Evolutionary conservation across 2,797 vertebrate genomes (phyloP), one percentile per base, ranked within the genome.

Genomic region (Xyrichtys novacula): DNA sequence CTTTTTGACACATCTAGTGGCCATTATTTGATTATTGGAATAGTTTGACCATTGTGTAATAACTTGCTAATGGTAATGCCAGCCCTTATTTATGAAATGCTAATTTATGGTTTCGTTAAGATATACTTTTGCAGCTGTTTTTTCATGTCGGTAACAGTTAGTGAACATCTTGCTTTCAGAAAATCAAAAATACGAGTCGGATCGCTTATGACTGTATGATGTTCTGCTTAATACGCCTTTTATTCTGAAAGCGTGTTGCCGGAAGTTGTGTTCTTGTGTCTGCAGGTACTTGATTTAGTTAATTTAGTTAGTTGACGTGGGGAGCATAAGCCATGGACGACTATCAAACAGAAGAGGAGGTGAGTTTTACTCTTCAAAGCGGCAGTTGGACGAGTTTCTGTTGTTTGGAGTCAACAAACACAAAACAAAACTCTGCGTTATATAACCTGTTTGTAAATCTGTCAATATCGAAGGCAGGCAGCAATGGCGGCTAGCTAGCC

Each of bases 321-420:
- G 16, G 47, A 7, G 6, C 14, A 20, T 17, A 0, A 40, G 47
- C 44, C 25, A 94, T 94, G 94, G 91, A 92, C 25, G 85, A 90
- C 5, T 85, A 85, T 65, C 86, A 91, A 42, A 32, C 57, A 3
- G 88, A 84, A 14, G 91, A 93, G 9, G 92, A 94, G 87, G 94
- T 93, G 11, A 3, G 75, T 65, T 64, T 38, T 2, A 20, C 28
- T 2, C 3, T 5, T 43, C 0, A 25, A 22, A 46, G 1, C 10
- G 6, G 0, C 34, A 5, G 16, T 12, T 48, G n/a, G n/a, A n/a
- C n/a, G n/a, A n/a, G n/a, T 0, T 4, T 14, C 3, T 17, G 2
- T 40, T 5, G 44, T 50, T 32, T 23, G 25, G 5, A 14, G 22
- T 34, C 7, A 8, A 2, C 14, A n/a, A 0, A 17, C 26, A 2